These are phyloP conservation scores for Caenorhabditis briggsae DNA, from an alignment of 1,140 invertebrate genomes.

Conservation along the genomic window DNA sequence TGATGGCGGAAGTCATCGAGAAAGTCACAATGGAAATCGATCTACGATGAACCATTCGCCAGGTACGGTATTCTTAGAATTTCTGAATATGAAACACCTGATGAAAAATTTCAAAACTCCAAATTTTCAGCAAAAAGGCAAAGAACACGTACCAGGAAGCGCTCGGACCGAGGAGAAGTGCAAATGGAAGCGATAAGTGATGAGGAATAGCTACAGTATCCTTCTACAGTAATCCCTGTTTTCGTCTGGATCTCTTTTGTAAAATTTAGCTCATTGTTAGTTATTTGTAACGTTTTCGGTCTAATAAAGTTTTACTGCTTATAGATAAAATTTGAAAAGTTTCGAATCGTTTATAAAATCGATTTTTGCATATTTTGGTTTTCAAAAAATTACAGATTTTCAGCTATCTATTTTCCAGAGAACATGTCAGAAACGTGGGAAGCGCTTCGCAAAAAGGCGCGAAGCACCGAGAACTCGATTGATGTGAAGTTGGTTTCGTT, in stretches of 20 bases:
- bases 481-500: conserved; percentile 94
- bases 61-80: background rate
- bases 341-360: background rate
- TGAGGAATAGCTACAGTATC: background rate
- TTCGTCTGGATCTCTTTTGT: too few species aligned
- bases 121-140: background rate
- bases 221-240: background rate
- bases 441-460: conserved; percentile 87
- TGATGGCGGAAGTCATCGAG: background rate
- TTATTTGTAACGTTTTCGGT: too few species aligned
- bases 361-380: background rate
- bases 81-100: too few species aligned
- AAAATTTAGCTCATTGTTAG: too few species aligned
- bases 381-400: background rate
- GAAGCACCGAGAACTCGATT: conserved; percentile 94
- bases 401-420: background rate
- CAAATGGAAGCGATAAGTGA: conserved; percentile 2
- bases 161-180: background rate
- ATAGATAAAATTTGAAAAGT: too few species aligned
- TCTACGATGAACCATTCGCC: background rate
- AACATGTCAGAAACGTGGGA: conserved; percentile 48
- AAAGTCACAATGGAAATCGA: background rate
- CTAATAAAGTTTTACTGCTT: too few species aligned
- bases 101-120: too few species aligned
- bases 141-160: background rate